Evolutionary conservation across 2,113 vertebrate genomes (phyloP), one percentile per base, ranked within the genome.

Genomic region (Coreoperca whiteheadi): DNA sequence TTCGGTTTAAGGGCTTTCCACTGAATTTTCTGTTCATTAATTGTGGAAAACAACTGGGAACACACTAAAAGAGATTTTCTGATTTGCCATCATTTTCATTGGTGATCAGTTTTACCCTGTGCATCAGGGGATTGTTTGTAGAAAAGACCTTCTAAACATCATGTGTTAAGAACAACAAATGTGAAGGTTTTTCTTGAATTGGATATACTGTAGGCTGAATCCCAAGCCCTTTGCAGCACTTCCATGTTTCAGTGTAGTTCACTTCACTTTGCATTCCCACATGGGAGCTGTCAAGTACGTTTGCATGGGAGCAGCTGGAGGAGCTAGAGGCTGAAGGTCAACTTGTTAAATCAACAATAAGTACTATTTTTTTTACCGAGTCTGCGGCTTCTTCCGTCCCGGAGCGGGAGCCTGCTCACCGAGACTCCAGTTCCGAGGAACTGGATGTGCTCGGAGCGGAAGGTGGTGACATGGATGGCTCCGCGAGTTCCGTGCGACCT

Each of bases 241-340:
- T 50, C 28, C 23, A 14, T 25, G 14, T 66, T 41, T 74, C 28
- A n/a, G 11, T 20, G 16, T 32, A 23, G 65, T 66, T 51, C 14
- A 53, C 0, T 57, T 30, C n/a, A 11, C n/a, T 71, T 32, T 54
- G 16, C 3, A 15, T 75, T 83, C 56, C 41, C 11, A 18, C 9
- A 46, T 9, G 0, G 1, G 5, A 59, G 15, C n/a, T 59, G 46
- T 59, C 53, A 12, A 2, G 39, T 63, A 59, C 0, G 0, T 74
- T 39, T 53, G 56, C 34, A 34, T 28, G 39, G 61, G 15, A 59
- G 68, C 79, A 80, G 75, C 75, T 80, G 81, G 30, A 54, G 48
- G 6, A 48, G 25, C 41, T n/a, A 6, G 11, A 72, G 25, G 30
- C 74, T 71, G 57, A 86, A 90, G 77, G 88, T 59, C 66, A 84